These are phyloP conservation scores for Pygocentrus nattereri DNA, from an alignment of 2,797 vertebrate genomes.

Conservation along the genomic window DNA sequence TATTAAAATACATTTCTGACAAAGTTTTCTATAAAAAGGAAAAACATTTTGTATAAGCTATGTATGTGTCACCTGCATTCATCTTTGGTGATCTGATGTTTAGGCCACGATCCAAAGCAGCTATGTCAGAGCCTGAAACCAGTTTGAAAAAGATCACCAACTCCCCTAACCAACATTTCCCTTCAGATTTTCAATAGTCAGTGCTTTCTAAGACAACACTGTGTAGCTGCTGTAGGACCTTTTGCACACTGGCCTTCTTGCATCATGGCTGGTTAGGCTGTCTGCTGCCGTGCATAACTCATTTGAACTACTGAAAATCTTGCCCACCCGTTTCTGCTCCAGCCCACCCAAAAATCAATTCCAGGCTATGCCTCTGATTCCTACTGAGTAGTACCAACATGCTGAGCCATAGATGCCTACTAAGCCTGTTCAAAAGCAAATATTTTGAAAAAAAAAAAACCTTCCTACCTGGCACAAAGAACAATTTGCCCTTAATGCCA, in stretches of 20 bases:
- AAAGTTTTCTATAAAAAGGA: too few relatives aligned
- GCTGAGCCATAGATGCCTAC: constrained; percentile 1
- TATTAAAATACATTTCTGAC: too few relatives aligned
- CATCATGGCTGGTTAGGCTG: not conserved
- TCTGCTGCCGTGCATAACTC: not conserved
- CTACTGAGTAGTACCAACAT: constrained; percentile 1
- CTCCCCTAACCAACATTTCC: not conserved
- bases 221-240: not conserved
- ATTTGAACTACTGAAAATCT: constrained; percentile 15
- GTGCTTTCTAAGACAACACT: not conserved
- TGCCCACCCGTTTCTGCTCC: constrained; percentile 15
- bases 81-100: too few relatives aligned
- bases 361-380: not conserved
- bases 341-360: constrained; percentile 26
- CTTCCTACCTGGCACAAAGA: not conserved
- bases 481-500: not conserved
- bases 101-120: too few relatives aligned
- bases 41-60: too few relatives aligned
- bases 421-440: constrained; percentile 6
- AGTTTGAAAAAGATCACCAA: not conserved
- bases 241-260: not conserved
- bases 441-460: constrained; percentile 2
- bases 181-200: not conserved
- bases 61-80: too few relatives aligned
- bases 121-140: too few relatives aligned